Evolutionary conservation across 2,113 vertebrate species (phyloP).

Genomic region (Thamnaconus septentrionalis): DNA sequence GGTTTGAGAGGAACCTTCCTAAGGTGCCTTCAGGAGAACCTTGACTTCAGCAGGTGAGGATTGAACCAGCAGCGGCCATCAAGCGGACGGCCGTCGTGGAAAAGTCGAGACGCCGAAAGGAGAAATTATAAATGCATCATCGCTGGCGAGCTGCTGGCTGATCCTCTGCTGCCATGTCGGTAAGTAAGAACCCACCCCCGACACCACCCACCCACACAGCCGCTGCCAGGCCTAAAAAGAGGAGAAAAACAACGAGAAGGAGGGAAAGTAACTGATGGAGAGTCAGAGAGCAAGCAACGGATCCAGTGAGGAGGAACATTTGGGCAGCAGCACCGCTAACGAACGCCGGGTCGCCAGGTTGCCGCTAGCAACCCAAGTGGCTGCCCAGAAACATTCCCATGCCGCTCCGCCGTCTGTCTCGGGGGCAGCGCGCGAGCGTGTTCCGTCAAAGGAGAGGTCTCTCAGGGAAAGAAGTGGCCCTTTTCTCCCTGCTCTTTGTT

Average conservation of each 20-base stretch:
- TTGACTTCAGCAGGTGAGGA: no score
- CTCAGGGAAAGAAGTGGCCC: conserved; percentile 28
- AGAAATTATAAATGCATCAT: conserved; percentile 32
- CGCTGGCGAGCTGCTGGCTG: conserved; percentile 30
- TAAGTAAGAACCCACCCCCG: conserved; percentile 6
- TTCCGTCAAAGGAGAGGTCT: conserved; percentile 30
- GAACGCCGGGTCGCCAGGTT: conserved; percentile 54
- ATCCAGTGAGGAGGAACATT: conserved; percentile 11
- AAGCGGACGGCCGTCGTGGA: no score
- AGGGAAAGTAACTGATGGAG: conserved; percentile 9
- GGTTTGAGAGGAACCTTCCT: no score
- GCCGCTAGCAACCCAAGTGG: conserved; percentile 52
- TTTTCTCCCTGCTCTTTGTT: no score
- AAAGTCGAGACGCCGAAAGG: conserved; percentile 15
- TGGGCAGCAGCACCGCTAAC: conserved; percentile 58
- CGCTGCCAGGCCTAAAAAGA: conserved; percentile 6
- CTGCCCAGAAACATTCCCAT: conserved; percentile 50
- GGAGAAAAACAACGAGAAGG: background rate
- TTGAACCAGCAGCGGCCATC: no score
- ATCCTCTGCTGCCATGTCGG: conserved; percentile 40
- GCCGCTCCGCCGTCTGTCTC: conserved; percentile 31
- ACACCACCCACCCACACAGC: no score
- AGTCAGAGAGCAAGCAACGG: conserved; percentile 13
- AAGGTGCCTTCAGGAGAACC: no score
- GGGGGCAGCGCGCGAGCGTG: conserved; percentile 15